Conservation (phyloP, 2,797 vertebrate genomes). For the Diceros bicornis region DNA sequence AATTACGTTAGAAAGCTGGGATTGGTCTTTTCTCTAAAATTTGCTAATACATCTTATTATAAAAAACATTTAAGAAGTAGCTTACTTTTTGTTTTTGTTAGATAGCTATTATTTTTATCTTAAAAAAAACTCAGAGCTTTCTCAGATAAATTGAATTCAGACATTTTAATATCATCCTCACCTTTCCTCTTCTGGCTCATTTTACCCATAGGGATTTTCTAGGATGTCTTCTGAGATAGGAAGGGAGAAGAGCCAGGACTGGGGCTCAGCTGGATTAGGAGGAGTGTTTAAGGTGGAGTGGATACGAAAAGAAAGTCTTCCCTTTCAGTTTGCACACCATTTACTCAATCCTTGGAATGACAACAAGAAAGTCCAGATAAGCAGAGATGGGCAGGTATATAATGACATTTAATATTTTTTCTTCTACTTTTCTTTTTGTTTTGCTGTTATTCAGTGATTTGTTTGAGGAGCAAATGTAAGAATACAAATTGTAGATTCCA, state of each 20-base stretch:
- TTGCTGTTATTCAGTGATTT: conserved; percentile 33
- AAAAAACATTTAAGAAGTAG: conserved; percentile 17
- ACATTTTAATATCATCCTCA: conserved; percentile 37
- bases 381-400: conserved; percentile 96
- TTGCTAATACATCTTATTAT: conserved; percentile 35
- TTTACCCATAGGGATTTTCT: conserved; percentile 93
- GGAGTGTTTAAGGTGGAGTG: conserved; percentile 96
- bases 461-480: conserved; percentile 10
- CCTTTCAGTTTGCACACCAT: conserved; percentile 94
- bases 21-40: conserved; percentile 52
- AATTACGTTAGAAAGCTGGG: conserved; percentile 43
- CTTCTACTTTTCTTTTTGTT: background rate
- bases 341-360: conserved; percentile 97
- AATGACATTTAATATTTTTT: conserved; percentile 23
- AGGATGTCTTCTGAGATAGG: conserved; percentile 94
- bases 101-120: conserved; percentile 46
- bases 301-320: conserved; percentile 94
- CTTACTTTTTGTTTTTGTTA: conserved; percentile 27
- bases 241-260: conserved; percentile 93
- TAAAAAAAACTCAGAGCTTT: background rate
- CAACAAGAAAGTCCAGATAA: conserved; percentile 96
- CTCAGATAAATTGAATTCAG: conserved; percentile 26
- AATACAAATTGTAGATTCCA: background rate
- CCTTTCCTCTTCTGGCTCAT: background rate
- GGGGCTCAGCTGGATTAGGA: conserved; percentile 93